Evolutionary conservation across 1,140 invertebrate species (phyloP), one percentile per base, ranked within the genome.

Genomic region (Manduca sexta): DNA sequence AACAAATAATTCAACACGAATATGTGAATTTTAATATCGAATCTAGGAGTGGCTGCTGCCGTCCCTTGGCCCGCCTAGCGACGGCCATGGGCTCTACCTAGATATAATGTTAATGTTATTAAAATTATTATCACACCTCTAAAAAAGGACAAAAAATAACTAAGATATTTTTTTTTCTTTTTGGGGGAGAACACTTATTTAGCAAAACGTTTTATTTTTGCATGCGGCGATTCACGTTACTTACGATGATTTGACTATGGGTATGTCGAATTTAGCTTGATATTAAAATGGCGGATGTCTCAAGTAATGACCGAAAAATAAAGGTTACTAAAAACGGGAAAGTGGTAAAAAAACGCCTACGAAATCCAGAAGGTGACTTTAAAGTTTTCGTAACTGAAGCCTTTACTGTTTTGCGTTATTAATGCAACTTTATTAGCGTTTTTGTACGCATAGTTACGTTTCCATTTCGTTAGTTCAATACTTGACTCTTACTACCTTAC

Each of bases 281-380:
- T 84, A 72, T 53, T 70, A 86, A 85, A 86, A 86, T 85, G 84
- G 82, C 84, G 69, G 84, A 85, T 84, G 82, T 85, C 79, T 67
- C 78, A 76, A 83, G 68, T 57, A 71, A 64, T 62, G 82, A 84
- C 2, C 74, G 79, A 52, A 86, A 85, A 79, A 48, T 79, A 55
- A 84, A 82, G 63, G 60, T 76, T 51, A 83, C 58, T 62, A 86
- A 82, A 83, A 80, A 74, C 55, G 75, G 79, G 26, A 80, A 84
- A 84, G 67, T 81, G 64, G 71, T 79, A 45, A 87, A 87, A 72
- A 84, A 72, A 68, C 76, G 85, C 21, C 44, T 69, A 50, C 68
- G 81, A 66, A 87, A 87, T 74, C 85, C 85, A 52, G 82, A 86
- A 84, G 85, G 85, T 83, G 68, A 60, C 55, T 58, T 51, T 45